A percentile compares a stretch with the other conserved stretches of the same genome.
These are phyloP conservation scores for Thalassophryne amazonica DNA, from an alignment of 2,797 vertebrate genomes.

Conservation along the genomic window DNA sequence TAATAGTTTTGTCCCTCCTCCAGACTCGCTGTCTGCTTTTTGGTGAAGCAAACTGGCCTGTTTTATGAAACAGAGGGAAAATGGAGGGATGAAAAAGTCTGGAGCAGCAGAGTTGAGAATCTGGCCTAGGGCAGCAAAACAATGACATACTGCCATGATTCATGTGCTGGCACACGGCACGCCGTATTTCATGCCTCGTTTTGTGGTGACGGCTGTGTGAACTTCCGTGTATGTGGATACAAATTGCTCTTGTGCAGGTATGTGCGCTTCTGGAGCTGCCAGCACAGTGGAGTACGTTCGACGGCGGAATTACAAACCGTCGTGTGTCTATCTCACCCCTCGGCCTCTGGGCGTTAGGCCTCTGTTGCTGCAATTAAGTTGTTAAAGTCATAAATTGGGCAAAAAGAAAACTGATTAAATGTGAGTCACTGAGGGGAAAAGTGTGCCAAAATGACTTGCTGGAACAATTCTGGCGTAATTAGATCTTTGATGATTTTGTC, in stretches of 20 bases:
- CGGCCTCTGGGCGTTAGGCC: conserved; percentile 11
- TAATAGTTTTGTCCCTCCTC: conserved; percentile 72
- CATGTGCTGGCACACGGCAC: conserved; percentile 39
- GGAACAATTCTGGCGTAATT: conserved; percentile 11
- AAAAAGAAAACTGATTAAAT: conserved; percentile 9
- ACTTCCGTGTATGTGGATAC: conserved; percentile 8
- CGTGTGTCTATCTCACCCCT: conserved; percentile 28
- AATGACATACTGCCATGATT: conserved; percentile 52
- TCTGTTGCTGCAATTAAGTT: conserved; percentile 12
- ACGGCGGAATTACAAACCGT: conserved; percentile 11
- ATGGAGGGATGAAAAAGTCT: conserved; percentile 45
- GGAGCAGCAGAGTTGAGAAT: conserved; percentile 30
- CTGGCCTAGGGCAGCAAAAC: conserved; percentile 38
- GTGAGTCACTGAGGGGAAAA: conserved; percentile 5
- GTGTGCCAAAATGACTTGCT: background rate
- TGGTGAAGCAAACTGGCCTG: conserved; percentile 45
- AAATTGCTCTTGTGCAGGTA: conserved; percentile 2
- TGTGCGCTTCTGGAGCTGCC: background rate
- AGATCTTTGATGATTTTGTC: conserved; percentile 4
- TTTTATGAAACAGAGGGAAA: conserved; percentile 55
- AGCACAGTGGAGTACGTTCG: conserved; percentile 8
- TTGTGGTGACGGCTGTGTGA: conserved; percentile 22
- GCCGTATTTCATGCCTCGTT: conserved; percentile 47
- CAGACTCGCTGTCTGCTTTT: conserved; percentile 49
- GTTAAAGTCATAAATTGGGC: conserved; percentile 19